Evolutionary conservation across 2,888 invertebrate species (phyloP), one percentile per base, ranked within the genome.

Genomic region (Hyalella azteca): DNA sequence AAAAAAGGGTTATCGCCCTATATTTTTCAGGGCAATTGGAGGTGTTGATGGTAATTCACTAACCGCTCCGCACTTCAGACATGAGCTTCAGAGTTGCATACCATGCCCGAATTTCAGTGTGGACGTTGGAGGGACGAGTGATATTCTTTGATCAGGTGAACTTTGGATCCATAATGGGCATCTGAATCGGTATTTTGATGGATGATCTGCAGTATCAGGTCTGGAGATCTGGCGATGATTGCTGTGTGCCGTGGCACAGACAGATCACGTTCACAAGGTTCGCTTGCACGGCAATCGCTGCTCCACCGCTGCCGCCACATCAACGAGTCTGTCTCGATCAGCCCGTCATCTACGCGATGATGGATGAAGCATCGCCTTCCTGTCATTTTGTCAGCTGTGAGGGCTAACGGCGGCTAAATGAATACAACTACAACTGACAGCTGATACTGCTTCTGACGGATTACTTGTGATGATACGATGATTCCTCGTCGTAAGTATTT

Each of bases 321-420:
- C 26, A 54, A 54, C 26, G 26, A 54, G 54, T 54, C 26, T 22
- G 26, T 54, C 54, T 54, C 54, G 54, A 54, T 54, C 54, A 54
- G 22, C 26, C 54, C 54, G 54, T 19, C 66, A 66, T 66, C 66
- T 36, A 32, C 32, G 66, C 22, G n/a, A 19, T 66, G 66, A 66
- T 66, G 66, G 66, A 66, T 66, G 36, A 29, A 11, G 36, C n/a
- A 32, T 32, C 19, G 29, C n/a, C 36, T 19, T 66, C 66, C 66
- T 66, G n/a, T 66, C 32, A 66, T 66, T 66, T 66, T 29, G 66
- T 66, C 66, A 66, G 36, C 66, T 36, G 36, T 54, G 54, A 54
- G 5, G 29, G 29, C 54, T 54, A 29, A 54, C 54, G 54, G 54
- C 13, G 29, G 22, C 54, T 26, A 54, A 54, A 54, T 54, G 54